Evolutionary conservation across 2,797 vertebrate species (phyloP).

Genomic region (Gambusia yucatana): DNA sequence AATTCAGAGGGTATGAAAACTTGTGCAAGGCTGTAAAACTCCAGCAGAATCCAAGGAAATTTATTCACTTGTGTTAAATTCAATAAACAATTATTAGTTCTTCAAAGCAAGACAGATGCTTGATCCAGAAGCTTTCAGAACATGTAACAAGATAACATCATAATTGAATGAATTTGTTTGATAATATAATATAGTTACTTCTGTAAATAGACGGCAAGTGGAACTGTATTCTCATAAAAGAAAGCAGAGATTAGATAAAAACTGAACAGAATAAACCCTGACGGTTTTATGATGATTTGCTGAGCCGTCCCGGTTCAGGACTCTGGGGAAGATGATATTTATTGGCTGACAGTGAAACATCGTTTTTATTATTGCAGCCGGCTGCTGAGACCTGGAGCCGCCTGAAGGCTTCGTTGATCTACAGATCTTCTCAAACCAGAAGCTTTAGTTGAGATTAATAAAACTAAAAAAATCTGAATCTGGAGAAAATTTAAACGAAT

Average conservation of each 20-base stretch:
- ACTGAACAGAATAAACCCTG: neutral
- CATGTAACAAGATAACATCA: constrained; percentile 7
- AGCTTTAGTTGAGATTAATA: neutral
- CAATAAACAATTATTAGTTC: constrained; percentile 9
- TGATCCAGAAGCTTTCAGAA: constrained; percentile 16
- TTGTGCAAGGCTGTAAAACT: neutral
- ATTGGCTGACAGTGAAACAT: constrained; percentile 3
- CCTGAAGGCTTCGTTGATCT: neutral
- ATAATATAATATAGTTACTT: constrained; percentile 22
- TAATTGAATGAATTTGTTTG: constrained; percentile 27
- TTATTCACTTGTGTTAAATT: constrained; percentile 13
- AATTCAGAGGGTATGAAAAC: neutral
- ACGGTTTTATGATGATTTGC: neutral
- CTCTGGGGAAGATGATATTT: neutral
- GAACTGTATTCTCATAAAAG: constrained; percentile 13
- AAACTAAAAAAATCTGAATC: neutral
- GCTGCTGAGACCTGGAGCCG: neutral
- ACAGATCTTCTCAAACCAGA: neutral
- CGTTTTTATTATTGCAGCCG: neutral
- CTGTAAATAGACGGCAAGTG: constrained; percentile 5
- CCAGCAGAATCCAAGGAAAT: neutral
- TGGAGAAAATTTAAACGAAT: neutral
- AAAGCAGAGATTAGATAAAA: constrained; percentile 12
- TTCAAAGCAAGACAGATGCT: neutral
- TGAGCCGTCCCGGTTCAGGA: neutral